Evolutionary conservation across 2,888 invertebrate genomes (phyloP), one percentile per base, ranked within the genome.

Genomic region (Geophilus truncorum): DNA sequence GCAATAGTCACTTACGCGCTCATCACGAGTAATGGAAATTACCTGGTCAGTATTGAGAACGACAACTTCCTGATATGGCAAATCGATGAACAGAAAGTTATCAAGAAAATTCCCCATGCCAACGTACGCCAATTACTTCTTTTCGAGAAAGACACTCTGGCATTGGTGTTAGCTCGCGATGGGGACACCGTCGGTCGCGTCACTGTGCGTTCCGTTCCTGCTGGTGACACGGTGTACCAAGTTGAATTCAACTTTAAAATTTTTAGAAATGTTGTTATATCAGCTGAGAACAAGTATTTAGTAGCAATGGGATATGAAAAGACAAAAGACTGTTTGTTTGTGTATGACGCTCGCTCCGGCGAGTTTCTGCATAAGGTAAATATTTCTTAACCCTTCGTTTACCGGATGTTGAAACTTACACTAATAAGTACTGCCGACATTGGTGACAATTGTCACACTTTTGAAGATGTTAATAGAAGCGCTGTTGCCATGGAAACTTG

Each of bases 1-100:
- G 96, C 97, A 7, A 97, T 97, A 83, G 95, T 98, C 0, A 97
- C 97, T 0, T 94, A 96, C 83, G 97, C 97, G 0, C 90, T 92
- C 77, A 93, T 97, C 78, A 96, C 96, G 0, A 92, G 93, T 0
- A 92, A 92, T 85, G 96, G 95, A 30, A 92, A 92, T 89, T 91
- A 93, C 84, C 94, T 97, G 0, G 90, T 96, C 15, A 95, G 96
- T 0, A 94, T 95, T 0, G 98, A 98, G 86, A 96, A 96, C 0
- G 96, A 96, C 0, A 94, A 95, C 85, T 90, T 97, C 40, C 88
- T 97, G 0, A 91, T 97, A 82, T 97, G 97, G 97, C 93, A 95
- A 85, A 88, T 92, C 81, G 88, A 92, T 81, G 90, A 92, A 92
- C 88, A 95, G 21, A 0, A 34, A 25, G 75, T 80, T 7, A 70